These are phyloP conservation scores for Petrolisthes cinctipes DNA, from an alignment of 2,888 invertebrate genomes.

Conservation along the genomic window DNA sequence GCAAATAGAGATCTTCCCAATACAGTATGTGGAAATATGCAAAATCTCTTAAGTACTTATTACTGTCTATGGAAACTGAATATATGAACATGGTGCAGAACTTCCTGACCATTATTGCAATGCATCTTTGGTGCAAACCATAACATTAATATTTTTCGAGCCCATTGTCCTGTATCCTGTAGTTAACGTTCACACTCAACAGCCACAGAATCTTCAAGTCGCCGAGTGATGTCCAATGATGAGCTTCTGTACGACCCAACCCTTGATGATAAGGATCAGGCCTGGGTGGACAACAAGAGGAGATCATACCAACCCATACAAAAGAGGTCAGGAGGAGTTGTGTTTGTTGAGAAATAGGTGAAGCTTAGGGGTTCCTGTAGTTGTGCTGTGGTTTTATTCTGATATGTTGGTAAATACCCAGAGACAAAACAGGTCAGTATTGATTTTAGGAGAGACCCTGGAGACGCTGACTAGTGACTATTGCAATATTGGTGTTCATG, in stretches of 20 bases:
- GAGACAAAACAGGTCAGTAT: too few species aligned
- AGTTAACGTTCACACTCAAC: too few species aligned
- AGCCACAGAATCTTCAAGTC: not conserved
- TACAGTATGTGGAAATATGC: too few species aligned
- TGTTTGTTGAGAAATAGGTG: not conserved
- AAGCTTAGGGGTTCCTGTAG: not conserved
- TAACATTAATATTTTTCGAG: too few species aligned
- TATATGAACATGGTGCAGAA: not conserved
- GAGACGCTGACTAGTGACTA: too few species aligned
- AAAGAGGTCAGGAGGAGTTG: not conserved
- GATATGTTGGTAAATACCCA: too few species aligned
- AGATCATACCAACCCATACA: conserved; percentile 67
- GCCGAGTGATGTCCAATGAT: conserved; percentile 67
- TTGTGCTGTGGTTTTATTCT: too few species aligned
- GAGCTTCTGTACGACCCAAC: conserved; percentile 74
- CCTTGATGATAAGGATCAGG: conserved; percentile 73
- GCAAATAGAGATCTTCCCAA: not conserved
- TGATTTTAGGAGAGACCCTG: too few species aligned
- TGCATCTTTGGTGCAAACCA: too few species aligned
- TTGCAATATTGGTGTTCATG: too few species aligned
- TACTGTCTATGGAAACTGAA: not conserved
- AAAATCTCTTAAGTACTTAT: not conserved
- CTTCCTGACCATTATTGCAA: too few species aligned
- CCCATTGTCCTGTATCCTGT: too few species aligned
- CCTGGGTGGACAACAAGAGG: conserved; percentile 72